Evolutionary conservation across 2,888 invertebrate genomes (phyloP), one percentile per base, ranked within the genome.

Genomic region (Synergus gifuensis): DNA sequence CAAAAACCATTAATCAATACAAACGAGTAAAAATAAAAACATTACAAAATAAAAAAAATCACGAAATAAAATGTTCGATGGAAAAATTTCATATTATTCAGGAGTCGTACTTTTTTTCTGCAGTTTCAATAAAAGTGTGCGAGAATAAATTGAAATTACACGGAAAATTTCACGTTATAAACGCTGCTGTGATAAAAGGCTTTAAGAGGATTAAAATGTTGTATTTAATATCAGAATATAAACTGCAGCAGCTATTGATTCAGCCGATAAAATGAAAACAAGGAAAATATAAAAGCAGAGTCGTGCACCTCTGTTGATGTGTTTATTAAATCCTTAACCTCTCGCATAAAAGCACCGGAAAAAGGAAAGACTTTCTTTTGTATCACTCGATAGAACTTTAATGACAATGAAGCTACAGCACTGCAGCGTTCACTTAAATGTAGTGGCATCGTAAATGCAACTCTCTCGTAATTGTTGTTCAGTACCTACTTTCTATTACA

Each of bases 381-480:
- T 58, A 54, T 36, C 18, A 40, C 54, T 73, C 54, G 76, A 76
- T 76, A 28, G 76, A 76, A 76, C 76, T 62, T 62, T 76, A 76
- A 76, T 76, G 62, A 40, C 54, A 73, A 73, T 73, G 54, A 73
- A 54, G 36, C 73, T 73, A 36, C n/a, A 73, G 11, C 46, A 11
- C 49, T 11, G 36, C 73, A 73, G 28, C 49, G 49, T 69, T 69
- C 73, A 54, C 73, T 73, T 36, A 73, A 73, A 73, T 54, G 36
- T 54, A 73, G 73, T 62, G 44, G 62, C 62, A 76, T 76, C 76
- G 76, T 62, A 76, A 76, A 62, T 76, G 62, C 76, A 76, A 63
- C 60, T 63, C 58, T 40, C 63, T 63, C 76, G 76, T 76, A 76
- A 73, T 73, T 73, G 49, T 49, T 73, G 69, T 46, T 28, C 69